A percentile compares a stretch with the other conserved stretches of the same genome.
These are phyloP conservation scores for Zingel zingel DNA, from an alignment of 2,113 vertebrate species.

Conservation along the genomic window DNA sequence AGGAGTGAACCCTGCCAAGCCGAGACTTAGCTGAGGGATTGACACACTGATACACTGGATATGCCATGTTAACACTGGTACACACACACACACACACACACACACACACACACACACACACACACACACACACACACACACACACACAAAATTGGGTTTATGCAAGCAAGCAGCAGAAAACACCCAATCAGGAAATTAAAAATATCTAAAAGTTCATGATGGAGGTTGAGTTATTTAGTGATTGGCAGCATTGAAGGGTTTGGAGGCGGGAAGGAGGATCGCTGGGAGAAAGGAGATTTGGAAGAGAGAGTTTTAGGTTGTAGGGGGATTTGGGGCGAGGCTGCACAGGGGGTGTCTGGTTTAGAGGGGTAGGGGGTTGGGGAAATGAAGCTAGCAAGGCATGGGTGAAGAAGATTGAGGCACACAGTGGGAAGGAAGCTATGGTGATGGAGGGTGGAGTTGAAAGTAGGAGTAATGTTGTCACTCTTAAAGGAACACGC, in stretches of 20 bases:
- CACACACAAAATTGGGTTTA: neutral
- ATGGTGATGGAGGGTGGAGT: neutral
- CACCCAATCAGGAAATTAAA: neutral
- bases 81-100: neutral
- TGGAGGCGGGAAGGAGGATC: neutral
- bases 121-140: neutral
- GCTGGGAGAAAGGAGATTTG: slow-evolving; percentile 42
- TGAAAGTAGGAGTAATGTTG: neutral
- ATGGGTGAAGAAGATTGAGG: slow-evolving; percentile 12
- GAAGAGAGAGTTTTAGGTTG: slow-evolving; percentile 51
- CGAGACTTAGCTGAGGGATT: slow-evolving; percentile 62
- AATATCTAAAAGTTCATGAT: neutral
- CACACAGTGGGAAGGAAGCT: neutral
- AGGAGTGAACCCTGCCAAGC: slow-evolving; percentile 56
- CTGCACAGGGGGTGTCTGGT: slow-evolving; percentile 76
- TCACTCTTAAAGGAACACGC: too few relatives aligned
- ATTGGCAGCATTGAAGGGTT: slow-evolving; percentile 6
- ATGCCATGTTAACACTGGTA: slow-evolving; percentile 20
- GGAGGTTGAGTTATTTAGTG: neutral
- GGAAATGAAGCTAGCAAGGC: neutral
- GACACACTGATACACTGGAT: slow-evolving; percentile 67
- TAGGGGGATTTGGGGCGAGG: slow-evolving; percentile 56
- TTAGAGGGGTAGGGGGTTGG: slow-evolving; percentile 16
- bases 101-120: neutral
- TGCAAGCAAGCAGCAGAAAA: neutral